These are phyloP conservation scores for Astreopora myriophthalma DNA, from an alignment of 64 coral and sea anemone genomes.

Conservation along the genomic window DNA sequence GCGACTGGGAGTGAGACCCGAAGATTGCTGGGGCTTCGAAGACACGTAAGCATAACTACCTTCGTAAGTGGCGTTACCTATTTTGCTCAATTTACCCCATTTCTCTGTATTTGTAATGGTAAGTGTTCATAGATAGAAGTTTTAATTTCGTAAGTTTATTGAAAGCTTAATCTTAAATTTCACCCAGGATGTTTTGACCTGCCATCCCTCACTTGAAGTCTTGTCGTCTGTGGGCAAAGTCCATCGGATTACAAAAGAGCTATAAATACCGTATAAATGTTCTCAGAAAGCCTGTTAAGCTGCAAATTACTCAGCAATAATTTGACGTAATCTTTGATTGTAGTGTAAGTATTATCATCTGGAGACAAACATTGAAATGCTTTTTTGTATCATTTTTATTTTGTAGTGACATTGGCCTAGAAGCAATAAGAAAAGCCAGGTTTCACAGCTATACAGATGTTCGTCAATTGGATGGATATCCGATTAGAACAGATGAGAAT, in stretches of 20 bases:
- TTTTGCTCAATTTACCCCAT: too few species aligned
- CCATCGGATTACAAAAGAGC: background rate
- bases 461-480: constrained; percentile 80
- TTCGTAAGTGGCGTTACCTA: too few species aligned
- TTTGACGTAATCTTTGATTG: too few species aligned
- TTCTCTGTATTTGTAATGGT: too few species aligned
- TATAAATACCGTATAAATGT: too few species aligned
- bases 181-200: too few species aligned
- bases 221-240: background rate
- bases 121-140: too few species aligned
- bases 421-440: constrained; percentile 83
- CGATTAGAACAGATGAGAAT: constrained; percentile 62
- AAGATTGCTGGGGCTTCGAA: constrained; percentile 95
- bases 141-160: too few species aligned
- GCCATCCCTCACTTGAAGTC: background rate
- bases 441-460: constrained; percentile 85
- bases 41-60: constrained; percentile 99
- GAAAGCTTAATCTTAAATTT: background rate
- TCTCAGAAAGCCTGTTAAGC: too few species aligned
- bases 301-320: too few species aligned
- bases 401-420: constrained; percentile 92
- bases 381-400: background rate
- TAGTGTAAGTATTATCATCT: too few species aligned
- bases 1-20: constrained; percentile 69
- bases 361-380: background rate